Conservation (phyloP, 92 coral and sea anemone genomes). For the Palythoa heliodiscus region DNA sequence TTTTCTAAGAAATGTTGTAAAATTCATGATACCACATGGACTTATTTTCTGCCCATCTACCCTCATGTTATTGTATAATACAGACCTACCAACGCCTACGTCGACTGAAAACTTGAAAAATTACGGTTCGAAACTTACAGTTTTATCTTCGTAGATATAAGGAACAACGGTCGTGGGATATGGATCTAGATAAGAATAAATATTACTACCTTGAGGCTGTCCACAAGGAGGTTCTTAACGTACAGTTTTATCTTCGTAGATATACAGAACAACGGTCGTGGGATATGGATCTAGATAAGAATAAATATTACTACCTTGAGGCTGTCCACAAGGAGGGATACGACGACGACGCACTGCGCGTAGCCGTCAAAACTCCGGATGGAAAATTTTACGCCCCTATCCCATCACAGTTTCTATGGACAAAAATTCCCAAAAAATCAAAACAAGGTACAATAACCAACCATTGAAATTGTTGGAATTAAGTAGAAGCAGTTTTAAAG, state of each 20-base stretch:
- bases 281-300: slow-evolving; percentile 54
- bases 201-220: slow-evolving; percentile 76
- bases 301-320: slow-evolving; percentile 72
- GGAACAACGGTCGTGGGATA: slow-evolving; percentile 59
- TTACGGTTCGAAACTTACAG: too few species aligned
- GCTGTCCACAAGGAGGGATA: slow-evolving; percentile 73
- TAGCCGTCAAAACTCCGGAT: slow-evolving; percentile 71
- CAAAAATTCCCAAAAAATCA: slow-evolving; percentile 36
- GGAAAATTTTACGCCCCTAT: slow-evolving; percentile 56
- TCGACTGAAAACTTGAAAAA: too few species aligned
- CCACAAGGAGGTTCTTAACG: too few species aligned
- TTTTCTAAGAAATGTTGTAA: too few species aligned
- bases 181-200: slow-evolving; percentile 55
- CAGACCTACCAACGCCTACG: too few species aligned
- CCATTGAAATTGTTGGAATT: too few species aligned
- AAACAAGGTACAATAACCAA: slow-evolving; percentile 7
- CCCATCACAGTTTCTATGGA: slow-evolving; percentile 67
- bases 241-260: slow-evolving; percentile 43
- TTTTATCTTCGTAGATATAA: slow-evolving; percentile 38
- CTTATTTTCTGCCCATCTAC: too few species aligned
- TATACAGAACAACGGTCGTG: slow-evolving; percentile 59
- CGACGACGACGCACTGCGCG: slow-evolving; percentile 62
- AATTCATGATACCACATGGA: too few species aligned
- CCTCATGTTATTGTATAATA: too few species aligned
- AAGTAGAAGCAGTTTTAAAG: too few species aligned